phyloP scores from a whole-genome alignment of 2,888 invertebrate species.

The Troides oblongomaculatus region DNA sequence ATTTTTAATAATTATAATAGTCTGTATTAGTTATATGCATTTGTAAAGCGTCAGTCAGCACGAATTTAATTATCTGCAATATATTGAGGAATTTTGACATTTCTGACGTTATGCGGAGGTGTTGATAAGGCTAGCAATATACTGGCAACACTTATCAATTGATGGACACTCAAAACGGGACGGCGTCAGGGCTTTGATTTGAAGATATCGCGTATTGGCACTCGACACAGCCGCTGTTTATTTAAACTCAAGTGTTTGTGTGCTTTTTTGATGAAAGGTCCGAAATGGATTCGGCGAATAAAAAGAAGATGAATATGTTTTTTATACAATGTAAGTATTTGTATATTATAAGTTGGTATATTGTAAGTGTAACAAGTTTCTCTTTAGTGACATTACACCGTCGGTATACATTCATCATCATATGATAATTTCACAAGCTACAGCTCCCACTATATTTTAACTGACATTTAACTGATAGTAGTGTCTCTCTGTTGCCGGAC shows the following conservation, averaged over 20 bases:
- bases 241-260: constrained; percentile 12
- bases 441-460: too few relatives aligned
- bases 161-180: constrained; percentile 26
- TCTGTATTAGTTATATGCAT: not conserved
- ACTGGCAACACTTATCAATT: constrained; percentile 29
- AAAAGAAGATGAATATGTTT: not conserved
- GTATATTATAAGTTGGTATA: too few relatives aligned
- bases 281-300: not conserved
- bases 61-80: constrained; percentile 19
- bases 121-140: constrained; percentile 39
- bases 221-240: constrained; percentile 16
- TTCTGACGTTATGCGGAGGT: constrained; percentile 13
- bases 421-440: too few relatives aligned
- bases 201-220: constrained; percentile 19
- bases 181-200: constrained; percentile 63
- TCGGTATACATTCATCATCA: too few relatives aligned
- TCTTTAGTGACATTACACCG: too few relatives aligned
- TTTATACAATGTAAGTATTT: too few relatives aligned
- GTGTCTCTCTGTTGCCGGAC: too few relatives aligned
- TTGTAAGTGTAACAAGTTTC: too few relatives aligned
- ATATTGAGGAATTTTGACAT: constrained; percentile 20
- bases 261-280: not conserved
- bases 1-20: not conserved
- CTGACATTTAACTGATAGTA: too few relatives aligned
- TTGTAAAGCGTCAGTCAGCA: not conserved